A percentile compares a stretch with the other conserved stretches of the same genome.
Conservation (phyloP, 2,888 invertebrate species). For the Aradus depressus region DNA sequence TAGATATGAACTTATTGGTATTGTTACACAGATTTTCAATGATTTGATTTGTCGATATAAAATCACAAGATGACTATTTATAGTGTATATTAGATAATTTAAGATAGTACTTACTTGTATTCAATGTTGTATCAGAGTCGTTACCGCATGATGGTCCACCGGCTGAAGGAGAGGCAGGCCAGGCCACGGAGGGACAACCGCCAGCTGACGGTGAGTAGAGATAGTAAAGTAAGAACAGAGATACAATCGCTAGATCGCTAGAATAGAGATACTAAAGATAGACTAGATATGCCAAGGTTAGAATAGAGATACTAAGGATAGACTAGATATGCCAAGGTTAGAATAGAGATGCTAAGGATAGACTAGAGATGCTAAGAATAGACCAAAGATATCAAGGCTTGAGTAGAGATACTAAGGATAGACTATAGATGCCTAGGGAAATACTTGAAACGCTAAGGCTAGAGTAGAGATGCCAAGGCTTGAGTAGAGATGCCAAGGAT, state of each 20-base stretch:
- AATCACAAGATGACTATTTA: neutral
- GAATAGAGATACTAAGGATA: too few relatives aligned
- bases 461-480: too few relatives aligned
- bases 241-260: neutral
- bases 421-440: too few relatives aligned
- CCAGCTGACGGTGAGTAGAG: conserved; percentile 5
- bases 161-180: conserved; percentile 14
- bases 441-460: too few relatives aligned
- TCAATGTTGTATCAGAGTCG: conserved; percentile 24
- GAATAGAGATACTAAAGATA: neutral
- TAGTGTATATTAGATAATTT: neutral
- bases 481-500: too few relatives aligned
- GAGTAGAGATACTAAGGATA: too few relatives aligned
- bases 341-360: too few relatives aligned
- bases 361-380: too few relatives aligned
- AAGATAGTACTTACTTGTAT: conserved; percentile 9
- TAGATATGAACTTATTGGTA: neutral
- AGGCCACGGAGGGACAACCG: conserved; percentile 8
- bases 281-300: too few relatives aligned
- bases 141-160: conserved; percentile 28
- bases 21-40: conserved; percentile 16
- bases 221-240: neutral
- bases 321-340: too few relatives aligned
- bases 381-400: too few relatives aligned
- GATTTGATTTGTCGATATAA: neutral